Conservation (phyloP, 2,797 vertebrate genomes). For the Leucoraja ocellata region DNA sequence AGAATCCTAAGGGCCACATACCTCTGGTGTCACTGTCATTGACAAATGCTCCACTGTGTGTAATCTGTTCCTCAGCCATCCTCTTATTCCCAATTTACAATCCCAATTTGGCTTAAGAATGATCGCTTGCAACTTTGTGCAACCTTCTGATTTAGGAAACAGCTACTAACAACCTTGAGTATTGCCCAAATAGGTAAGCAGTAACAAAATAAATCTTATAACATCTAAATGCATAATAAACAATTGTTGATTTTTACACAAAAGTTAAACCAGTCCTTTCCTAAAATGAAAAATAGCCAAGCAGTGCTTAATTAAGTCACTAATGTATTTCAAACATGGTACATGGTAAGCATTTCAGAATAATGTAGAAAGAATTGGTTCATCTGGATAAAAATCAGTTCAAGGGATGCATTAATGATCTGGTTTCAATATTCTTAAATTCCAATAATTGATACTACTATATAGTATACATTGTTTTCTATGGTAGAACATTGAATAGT, state of each 20-base stretch:
- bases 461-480: neutral
- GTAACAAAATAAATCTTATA: neutral
- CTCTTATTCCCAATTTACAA: neutral
- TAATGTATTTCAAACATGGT: neutral
- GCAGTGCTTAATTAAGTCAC: neutral
- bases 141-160: neutral
- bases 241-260: neutral
- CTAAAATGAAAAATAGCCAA: neutral
- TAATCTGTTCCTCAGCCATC: neutral
- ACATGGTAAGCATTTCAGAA: neutral
- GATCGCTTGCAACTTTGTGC: neutral
- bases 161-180: neutral
- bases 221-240: neutral
- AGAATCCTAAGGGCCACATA: neutral
- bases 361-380: neutral
- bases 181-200: neutral
- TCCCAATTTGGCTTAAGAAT: neutral
- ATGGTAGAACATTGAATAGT: no score
- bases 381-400: neutral
- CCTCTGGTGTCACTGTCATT: neutral
- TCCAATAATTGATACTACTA: neutral
- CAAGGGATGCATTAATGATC: neutral
- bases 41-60: neutral
- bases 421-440: neutral
- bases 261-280: neutral